Evolutionary conservation across 2,797 vertebrate species (phyloP).

Genomic region (Malurus leucopterus): DNA sequence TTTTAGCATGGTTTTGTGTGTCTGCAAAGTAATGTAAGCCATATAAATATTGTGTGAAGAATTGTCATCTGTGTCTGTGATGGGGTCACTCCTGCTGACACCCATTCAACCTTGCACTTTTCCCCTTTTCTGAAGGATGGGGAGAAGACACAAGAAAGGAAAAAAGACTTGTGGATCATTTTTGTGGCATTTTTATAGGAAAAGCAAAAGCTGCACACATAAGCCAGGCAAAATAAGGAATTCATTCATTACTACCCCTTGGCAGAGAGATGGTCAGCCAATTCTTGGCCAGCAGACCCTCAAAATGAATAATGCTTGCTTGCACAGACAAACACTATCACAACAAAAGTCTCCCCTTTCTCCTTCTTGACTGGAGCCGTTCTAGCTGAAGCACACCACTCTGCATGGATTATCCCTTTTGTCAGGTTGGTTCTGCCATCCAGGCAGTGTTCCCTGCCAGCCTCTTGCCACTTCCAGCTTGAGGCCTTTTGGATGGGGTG

Average conservation of each 20-base stretch:
- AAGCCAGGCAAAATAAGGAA: not conserved
- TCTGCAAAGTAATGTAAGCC: not conserved
- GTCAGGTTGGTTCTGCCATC: too few relatives aligned
- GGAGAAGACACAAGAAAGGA: not conserved
- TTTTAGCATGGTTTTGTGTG: not conserved
- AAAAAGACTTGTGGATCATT: not conserved
- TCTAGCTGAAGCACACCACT: not conserved
- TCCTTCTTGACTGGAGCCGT: accelerated
- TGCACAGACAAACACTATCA: not conserved
- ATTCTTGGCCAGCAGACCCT: not conserved
- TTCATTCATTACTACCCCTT: not conserved
- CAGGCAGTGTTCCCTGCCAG: accelerated
- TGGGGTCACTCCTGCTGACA: not conserved
- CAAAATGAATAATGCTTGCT: accelerated
- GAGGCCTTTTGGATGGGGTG: accelerated
- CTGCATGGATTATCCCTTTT: not conserved
- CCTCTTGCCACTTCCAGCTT: not conserved
- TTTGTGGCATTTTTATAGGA: not conserved
- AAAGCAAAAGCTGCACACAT: not conserved
- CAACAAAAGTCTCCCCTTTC: accelerated
- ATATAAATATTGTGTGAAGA: not conserved
- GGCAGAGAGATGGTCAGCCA: not conserved
- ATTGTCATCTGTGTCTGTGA: not conserved
- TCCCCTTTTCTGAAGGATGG: not conserved
- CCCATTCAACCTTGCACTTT: not conserved